These are phyloP conservation scores for Thelaira solivaga DNA, from an alignment of 2,888 invertebrate species.

Conservation along the genomic window DNA sequence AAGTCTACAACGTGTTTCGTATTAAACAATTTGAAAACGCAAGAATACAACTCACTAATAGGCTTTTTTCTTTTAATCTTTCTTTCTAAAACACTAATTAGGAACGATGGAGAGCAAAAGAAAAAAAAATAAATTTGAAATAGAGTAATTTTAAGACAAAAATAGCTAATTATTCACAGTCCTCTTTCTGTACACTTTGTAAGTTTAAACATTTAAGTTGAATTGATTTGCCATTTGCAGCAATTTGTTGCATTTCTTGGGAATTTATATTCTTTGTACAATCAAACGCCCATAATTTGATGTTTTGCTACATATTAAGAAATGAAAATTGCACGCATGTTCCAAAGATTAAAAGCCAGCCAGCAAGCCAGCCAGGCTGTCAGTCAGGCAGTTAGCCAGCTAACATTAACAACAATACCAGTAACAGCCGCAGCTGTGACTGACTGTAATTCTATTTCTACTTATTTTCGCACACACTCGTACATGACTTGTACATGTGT, in stretches of 20 bases:
- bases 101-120: too few relatives aligned
- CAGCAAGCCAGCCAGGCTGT: too few relatives aligned
- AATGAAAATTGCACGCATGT: conserved; percentile 42
- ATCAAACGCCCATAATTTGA: conserved; percentile 28
- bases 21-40: too few relatives aligned
- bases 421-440: neutral
- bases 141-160: conserved; percentile 27
- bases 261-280: neutral
- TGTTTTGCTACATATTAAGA: conserved; percentile 32
- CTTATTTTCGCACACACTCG: too few relatives aligned
- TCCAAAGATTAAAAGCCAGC: too few relatives aligned
- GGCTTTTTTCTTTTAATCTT: neutral
- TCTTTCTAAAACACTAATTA: conserved; percentile 22
- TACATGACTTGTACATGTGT: conserved; percentile 6
- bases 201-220: neutral
- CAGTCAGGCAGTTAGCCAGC: too few relatives aligned
- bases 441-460: conserved; percentile 12
- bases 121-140: conserved; percentile 22
- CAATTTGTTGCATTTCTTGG: neutral
- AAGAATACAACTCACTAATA: too few relatives aligned
- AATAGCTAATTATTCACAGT: neutral
- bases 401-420: neutral
- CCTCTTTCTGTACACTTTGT: neutral
- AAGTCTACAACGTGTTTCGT: too few relatives aligned
- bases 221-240: conserved; percentile 16